These are phyloP conservation scores for Seira sanloemensis DNA, from an alignment of 2,888 invertebrate genomes.

Conservation along the genomic window DNA sequence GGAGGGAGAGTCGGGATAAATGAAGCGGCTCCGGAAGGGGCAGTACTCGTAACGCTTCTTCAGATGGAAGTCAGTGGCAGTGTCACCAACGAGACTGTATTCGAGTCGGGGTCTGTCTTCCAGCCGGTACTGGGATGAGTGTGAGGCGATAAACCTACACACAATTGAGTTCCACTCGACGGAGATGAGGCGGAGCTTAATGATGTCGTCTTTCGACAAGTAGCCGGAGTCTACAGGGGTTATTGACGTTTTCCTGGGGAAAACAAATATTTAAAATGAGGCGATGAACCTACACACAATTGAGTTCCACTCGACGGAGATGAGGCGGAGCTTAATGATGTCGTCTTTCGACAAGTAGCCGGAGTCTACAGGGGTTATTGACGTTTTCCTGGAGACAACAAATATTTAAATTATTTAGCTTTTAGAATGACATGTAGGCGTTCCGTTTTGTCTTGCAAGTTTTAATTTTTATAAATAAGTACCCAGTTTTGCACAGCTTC, in stretches of 20 bases:
- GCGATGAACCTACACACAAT: not conserved
- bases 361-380: not conserved
- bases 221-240: not conserved
- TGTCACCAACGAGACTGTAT: not conserved
- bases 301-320: not conserved
- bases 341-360: not conserved
- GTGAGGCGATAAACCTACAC: not conserved
- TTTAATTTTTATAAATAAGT: not conserved
- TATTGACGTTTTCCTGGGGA: not conserved
- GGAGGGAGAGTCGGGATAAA: not conserved
- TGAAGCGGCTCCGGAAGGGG: not conserved
- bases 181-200: not conserved
- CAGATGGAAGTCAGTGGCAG: not conserved
- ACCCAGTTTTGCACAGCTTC: not conserved
- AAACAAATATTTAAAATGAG: not conserved
- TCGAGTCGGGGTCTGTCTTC: not conserved
- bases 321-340: not conserved
- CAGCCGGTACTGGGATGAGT: not conserved
- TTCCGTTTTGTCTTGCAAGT: not conserved
- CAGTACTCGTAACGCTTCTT: not conserved
- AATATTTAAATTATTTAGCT: not conserved
- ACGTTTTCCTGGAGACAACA: not conserved
- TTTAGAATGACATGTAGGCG: not conserved
- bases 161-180: not conserved
- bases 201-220: not conserved